A percentile compares a stretch with the other conserved stretches of the same genome.
phyloP scores from a whole-genome alignment of 2,888 invertebrate species.

The Endomychus coccineus region DNA sequence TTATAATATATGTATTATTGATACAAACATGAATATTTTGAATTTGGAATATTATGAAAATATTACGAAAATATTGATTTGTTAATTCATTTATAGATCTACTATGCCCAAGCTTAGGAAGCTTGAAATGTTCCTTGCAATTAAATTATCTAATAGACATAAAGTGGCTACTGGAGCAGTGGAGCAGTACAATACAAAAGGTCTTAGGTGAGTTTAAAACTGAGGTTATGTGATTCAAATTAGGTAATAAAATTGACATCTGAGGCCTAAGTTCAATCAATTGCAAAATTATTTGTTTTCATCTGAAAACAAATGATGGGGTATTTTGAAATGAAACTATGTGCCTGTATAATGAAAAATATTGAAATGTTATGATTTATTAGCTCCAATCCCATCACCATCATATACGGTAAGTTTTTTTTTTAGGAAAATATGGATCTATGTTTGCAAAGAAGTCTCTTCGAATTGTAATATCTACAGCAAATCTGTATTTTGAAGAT shows the following conservation, averaged over 20 bases:
- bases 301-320: too few species aligned
- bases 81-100: constrained; percentile 51
- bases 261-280: too few species aligned
- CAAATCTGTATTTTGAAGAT: constrained; percentile 84
- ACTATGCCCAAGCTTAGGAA: constrained; percentile 69
- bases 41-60: too few species aligned
- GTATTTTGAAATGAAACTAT: too few species aligned
- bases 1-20: constrained; percentile 66
- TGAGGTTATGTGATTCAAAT: too few species aligned
- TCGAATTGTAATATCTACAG: constrained; percentile 81
- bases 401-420: constrained; percentile 59
- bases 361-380: too few species aligned
- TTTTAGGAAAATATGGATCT: constrained; percentile 76
- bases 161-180: constrained; percentile 79
- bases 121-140: constrained; percentile 66
- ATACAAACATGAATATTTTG: constrained; percentile 1
- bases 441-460: constrained; percentile 73
- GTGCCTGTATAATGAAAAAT: too few species aligned
- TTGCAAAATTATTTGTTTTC: too few species aligned
- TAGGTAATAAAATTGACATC: too few species aligned
- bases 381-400: constrained; percentile 62
- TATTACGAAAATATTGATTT: too few species aligned
- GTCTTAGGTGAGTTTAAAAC: constrained; percentile 61
- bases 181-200: constrained; percentile 76
- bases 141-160: constrained; percentile 91